Base-by-base conservation (phyloP, 2,888 invertebrate species). In the Drepanosiphum platanoidis region DNA sequence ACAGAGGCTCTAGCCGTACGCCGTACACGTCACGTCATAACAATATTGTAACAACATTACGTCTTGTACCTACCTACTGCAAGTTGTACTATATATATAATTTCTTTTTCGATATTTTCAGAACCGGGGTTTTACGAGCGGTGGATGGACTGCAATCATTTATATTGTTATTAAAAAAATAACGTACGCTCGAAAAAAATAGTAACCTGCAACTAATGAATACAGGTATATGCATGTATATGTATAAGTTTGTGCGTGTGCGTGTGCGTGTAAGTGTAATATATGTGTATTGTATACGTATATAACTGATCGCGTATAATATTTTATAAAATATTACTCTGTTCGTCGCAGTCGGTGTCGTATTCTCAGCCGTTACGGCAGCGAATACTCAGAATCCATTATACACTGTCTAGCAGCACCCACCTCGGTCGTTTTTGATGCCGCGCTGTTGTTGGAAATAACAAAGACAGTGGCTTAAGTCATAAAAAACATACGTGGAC, bases 391-490 rank as follows among this genome's bases (percentile, higher is more conserved):
- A 30, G 70, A 80, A 80, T 70, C 80, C 70, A 70, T 80, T 70
- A 80, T 22, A 22, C 36, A n/a, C 34, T 27, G 36, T 58, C 70
- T 52, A 52, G 68, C 42, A 68, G 46, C 68, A 80, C 80, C 80
- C 80, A 80, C 68, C 58, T 70, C 70, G 80, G 80, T 80, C 70
- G 70, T 70, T 80, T 80, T 80, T 80, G 68, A 80, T 70, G 68
- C 68, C 36, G 70, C 36, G 70, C 36, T 36, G 80, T 80, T 36
- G 52, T 70, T 70, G 80, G 52, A 80, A 80, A 70, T 70, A 80
- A 70, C 34, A 66, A 80, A 80, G 68, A 70, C 70, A 70, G 80
- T 80, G 80, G 80, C 58, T 68, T 58, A 80, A 80, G 80, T 58
- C 80, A 58, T 80, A 80, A 80, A 80, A 80, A 70, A 70, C 34